Base-by-base conservation (phyloP, 2,113 vertebrate species). In the Rhagologus leucostigma region DNA sequence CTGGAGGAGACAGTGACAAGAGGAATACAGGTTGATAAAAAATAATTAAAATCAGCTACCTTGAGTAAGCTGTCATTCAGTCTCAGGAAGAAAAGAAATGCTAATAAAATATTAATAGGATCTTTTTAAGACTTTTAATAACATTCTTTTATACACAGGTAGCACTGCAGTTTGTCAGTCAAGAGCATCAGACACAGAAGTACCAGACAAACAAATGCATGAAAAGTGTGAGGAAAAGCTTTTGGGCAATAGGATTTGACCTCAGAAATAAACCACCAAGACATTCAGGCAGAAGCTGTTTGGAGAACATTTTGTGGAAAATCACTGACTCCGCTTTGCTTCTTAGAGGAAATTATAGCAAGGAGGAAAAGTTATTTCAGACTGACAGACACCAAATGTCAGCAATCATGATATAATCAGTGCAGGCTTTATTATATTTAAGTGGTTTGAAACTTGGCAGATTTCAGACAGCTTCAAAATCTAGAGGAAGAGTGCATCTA, bases 101-200 rank as follows among this genome's bases (percentile, higher is more conserved):
- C 98, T 99, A 99, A 99, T 99, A 99, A 99, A 99, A 99, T 99
- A 99, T 99, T 99, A 99, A 99, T 99, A 98, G 94, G 95, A 98
- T 97, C 97, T 97, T 98, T 98, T 89, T 94, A 98, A 98, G 68
- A 79, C 95, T 97, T 98, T 98, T 97, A 97, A 98, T 98, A 98
- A 98, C 97, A 96, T 98, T 98, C 98, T 98, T 99, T 98, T 98
- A 95, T 97, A 97, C 80, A 77, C 68, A 96, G 96, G 95, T 97
- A 94, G 79, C 84, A 92, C 92, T 95, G 88, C 77, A 70, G 49
- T 96, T 96, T 97, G 76, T 97, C 97, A 97, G 93, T 97, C 97
- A 95, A 93, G 92, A 89, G 70, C 75, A 96, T 92, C 96, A 98
- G 93, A 90, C 79, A 73, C 79, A 91, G 80, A 95, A 87, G 60